Base-by-base conservation (phyloP, 2,888 invertebrate genomes). In the Marasmarcha lunaedactyla region DNA sequence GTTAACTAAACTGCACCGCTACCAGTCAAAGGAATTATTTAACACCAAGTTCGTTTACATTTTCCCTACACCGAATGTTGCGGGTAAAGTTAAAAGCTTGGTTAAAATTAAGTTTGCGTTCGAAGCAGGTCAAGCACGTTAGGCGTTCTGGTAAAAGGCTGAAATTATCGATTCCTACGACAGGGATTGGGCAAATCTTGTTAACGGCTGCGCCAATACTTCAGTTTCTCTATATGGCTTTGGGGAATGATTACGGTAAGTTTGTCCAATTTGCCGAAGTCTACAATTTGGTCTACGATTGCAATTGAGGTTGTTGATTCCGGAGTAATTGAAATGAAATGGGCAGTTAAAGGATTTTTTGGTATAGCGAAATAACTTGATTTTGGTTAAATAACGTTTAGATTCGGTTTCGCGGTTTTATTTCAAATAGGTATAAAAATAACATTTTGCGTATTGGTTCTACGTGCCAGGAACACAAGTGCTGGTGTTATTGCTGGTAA, bases 51-150 rank as follows among this genome's bases (percentile, higher is more conserved):
- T 30, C 30, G 30, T 30, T 30, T 30, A 11, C 30, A 30, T 30
- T 30, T 30, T 30, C 30, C 4, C 30, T 30, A 30, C 9, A 30
- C 30, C 4, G 3, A 30, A 30, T 30, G 30, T 30, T 30, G 30
- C 30, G 30, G 30, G 30, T 30, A 30, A 30, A 30, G 30, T 30
- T 30, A 30, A 30, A 30, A 30, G 30, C 30, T 30, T 30, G 30
- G 30, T 30, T 30, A 30, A 30, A 30, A 30, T 30, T 30, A 30
- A 30, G 30, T 30, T 30, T 30, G 30, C 30, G 9, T 30, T 30
- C 3, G 11, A 30, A 30, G 30, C 30, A 30, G 30, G 30, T 30
- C 30, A 30, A 30, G 30, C 30, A 30, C 10, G 30, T 30, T 30
- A 30, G 30, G 30, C 30, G 30, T 30, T 30, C 30, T 11, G 30